Evolutionary conservation across 2,113 vertebrate species (phyloP), one percentile per base, ranked within the genome.

Genomic region (Nematolebias whitei): DNA sequence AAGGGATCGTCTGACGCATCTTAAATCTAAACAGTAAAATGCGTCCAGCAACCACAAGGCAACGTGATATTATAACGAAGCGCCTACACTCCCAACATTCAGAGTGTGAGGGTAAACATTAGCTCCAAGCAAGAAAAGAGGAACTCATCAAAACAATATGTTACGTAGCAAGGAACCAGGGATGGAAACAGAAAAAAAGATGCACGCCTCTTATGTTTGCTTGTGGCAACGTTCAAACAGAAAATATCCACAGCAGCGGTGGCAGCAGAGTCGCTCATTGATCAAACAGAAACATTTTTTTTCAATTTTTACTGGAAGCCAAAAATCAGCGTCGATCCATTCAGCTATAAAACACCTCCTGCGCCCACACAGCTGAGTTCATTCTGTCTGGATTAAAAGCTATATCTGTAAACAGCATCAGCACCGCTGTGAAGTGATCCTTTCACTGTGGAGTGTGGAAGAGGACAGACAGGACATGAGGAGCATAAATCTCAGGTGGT

Each of bases 331-430:
- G 62, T 50, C 53, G 57, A 35, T n/a, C 60, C 65, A 74, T 81
- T 83, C 73, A 75, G 56, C 62, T 67, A 29, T 29, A 51, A 71
- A 79, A 70, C 45, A 39, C 53, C 63, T 71, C 69, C 54, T 68
- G 32, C 51, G 51, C 70, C 64, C 54, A 67, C 65, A 60, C 55
- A 63, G 19, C 57, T 50, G 26, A 12, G 48, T 75, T 81, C 69
- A 67, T 66, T 74, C 65, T 59, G 76, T 77, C 80, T 82, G 76
- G 76, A 52, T 74, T 59, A 43, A 75, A 85, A 72, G 67, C 54
- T 47, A 53, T 67, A n/a, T n/a, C 69, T 59, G 75, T 74, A 81
- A 83, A 85, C 71, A 74, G 60, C 68, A 75, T 60, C 59, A n/a
- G 48, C 52, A 49, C 51, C 54, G 19, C 58, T 76, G 65, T 78